Evolutionary conservation across 2,888 invertebrate species (phyloP), one percentile per base, ranked within the genome.

Genomic region (Netelia virgata): DNA sequence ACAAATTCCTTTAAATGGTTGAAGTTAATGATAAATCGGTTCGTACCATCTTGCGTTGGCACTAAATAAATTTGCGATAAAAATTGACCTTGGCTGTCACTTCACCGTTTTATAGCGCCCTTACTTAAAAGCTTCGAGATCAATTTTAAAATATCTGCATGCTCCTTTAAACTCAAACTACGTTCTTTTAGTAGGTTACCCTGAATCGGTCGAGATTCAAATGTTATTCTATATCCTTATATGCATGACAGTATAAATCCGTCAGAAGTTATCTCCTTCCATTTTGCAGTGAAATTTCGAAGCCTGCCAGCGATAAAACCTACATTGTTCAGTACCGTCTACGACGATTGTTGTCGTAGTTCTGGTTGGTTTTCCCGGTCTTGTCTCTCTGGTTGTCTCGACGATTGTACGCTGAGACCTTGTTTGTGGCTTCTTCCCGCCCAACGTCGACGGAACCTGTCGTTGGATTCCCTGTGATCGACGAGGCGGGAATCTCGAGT

Each of bases 1-100:
- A 86, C 47, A 23, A 70, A 85, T 18, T 76, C 55, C 23, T 87
- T 86, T 8, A 87, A 70, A 9, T 68, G n/a, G 28, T 86, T 85
- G 11, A 86, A 57, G 77, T 86, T 85, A 11, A 86, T 47, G 57
- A 86, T 85, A 14, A 86, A 77, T 14, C 81, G 41, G 11, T 41
- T 55, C 3, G 16, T 28, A 1, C 20, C 36, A 61, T 83, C 66
- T 53, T 76, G 20, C 43, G 83, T 86, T 14, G 70, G 79, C 3
- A 64, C 23, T 6, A 81, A 55, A 55, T 85, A 87, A 10, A 84
- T 69, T 0, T 3, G 11, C 1, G 78, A 82, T 11, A 84, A 0
- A 68, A 84, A 84, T 59, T 85, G 78, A 8, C 20, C 77, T 14
- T 61, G 20, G 2, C 11, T 23, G 2, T 6, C 23, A 0, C 64